Evolutionary conservation across 2,888 invertebrate genomes (phyloP).

Genomic region (Platerodrilus igneus): DNA sequence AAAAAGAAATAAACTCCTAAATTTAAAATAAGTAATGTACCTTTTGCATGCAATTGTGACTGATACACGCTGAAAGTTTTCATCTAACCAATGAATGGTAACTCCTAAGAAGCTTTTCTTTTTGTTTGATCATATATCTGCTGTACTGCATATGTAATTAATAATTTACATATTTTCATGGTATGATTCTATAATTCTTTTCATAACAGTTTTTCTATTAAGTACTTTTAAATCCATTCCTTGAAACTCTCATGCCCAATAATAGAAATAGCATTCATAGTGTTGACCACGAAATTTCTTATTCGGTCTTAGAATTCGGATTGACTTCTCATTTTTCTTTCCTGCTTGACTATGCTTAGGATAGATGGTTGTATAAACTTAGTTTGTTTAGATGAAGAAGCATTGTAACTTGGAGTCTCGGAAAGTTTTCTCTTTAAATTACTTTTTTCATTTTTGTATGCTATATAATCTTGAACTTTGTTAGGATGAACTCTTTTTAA

Average conservation of each 20-base stretch:
- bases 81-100: too few relatives aligned
- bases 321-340: not conserved
- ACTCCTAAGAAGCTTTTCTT: too few relatives aligned
- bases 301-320: not conserved
- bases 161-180: constrained; percentile 1
- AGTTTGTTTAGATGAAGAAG: not conserved
- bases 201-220: not conserved
- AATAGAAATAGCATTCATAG: constrained; percentile 1
- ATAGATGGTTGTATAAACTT: constrained; percentile 2
- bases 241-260: constrained; percentile 2
- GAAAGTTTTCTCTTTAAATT: not conserved
- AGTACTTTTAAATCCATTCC: constrained; percentile 1
- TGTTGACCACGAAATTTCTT: constrained; percentile 1
- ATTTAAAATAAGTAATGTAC: too few relatives aligned
- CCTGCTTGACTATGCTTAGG: not conserved
- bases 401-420: not conserved
- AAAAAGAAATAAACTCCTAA: too few relatives aligned
- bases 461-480: not conserved
- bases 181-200: not conserved
- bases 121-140: too few relatives aligned
- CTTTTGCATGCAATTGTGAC: too few relatives aligned
- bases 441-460: not conserved
- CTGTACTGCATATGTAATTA: too few relatives aligned
- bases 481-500: constrained; percentile 1
- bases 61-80: too few relatives aligned